Conservation (phyloP, 1,140 invertebrate genomes). For the Platorchestia sp. region DNA sequence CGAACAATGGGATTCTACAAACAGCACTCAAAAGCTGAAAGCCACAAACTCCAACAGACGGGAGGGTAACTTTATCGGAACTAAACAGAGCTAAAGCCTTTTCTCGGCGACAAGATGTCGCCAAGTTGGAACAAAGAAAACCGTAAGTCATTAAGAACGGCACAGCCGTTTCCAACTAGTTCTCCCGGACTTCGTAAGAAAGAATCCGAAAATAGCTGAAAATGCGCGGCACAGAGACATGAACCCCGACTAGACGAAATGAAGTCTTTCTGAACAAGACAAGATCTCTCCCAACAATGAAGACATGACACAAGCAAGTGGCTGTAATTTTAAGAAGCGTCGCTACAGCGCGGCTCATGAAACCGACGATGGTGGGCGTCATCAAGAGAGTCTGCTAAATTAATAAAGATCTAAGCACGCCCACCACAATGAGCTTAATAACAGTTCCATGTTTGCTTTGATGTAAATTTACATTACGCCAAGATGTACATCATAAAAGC, state of each 20-base stretch:
- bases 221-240: not conserved
- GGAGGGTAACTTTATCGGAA: not conserved
- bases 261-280: not conserved
- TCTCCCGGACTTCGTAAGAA: not conserved
- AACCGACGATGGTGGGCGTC: not conserved
- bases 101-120: slow-evolving; percentile 1
- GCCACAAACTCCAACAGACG: not conserved
- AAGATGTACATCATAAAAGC: too few relatives aligned
- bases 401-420: not conserved
- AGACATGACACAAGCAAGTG: not conserved
- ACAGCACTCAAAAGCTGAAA: not conserved
- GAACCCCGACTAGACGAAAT: not conserved
- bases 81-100: slow-evolving; percentile 10
- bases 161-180: slow-evolving; percentile 9
- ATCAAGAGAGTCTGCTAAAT: not conserved
- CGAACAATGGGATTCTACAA: not conserved
- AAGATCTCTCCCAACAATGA: not conserved
- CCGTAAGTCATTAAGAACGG: slow-evolving; percentile 28
- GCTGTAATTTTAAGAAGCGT: not conserved
- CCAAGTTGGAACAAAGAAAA: slow-evolving; percentile 25
- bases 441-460: not conserved
- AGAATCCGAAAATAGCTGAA: not conserved
- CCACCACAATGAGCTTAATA: not conserved
- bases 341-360: not conserved
- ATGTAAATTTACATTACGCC: not conserved